These are phyloP conservation scores for Mellilla xanthometata DNA, from an alignment of 2,888 invertebrate species.

Conservation along the genomic window DNA sequence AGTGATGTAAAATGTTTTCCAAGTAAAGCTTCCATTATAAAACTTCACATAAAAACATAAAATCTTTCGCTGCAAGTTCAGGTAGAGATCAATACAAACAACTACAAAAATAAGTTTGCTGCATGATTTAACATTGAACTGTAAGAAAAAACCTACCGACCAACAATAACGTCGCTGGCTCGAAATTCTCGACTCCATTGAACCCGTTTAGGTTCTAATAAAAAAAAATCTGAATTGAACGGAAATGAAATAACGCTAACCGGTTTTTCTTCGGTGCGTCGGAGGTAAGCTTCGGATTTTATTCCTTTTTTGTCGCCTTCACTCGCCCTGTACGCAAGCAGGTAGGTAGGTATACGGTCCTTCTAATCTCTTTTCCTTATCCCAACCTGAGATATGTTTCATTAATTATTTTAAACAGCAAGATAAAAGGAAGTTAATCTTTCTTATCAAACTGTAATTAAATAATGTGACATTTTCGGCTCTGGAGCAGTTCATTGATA, in stretches of 20 bases:
- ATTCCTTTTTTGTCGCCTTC: slow-evolving; percentile 55
- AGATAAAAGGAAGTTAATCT: slow-evolving; percentile 6
- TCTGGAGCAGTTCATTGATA: slow-evolving; percentile 7
- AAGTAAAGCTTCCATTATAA: too few relatives aligned
- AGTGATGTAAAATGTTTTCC: too few relatives aligned
- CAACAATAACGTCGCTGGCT: slow-evolving; percentile 25
- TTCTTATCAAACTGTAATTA: slow-evolving; percentile 10
- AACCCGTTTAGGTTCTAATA: slow-evolving; percentile 70
- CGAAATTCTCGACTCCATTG: slow-evolving; percentile 54
- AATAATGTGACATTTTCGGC: neutral
- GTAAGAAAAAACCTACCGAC: slow-evolving; percentile 24
- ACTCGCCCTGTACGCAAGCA: slow-evolving; percentile 35
- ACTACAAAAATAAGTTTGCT: slow-evolving; percentile 12
- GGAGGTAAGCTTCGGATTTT: slow-evolving; percentile 52
- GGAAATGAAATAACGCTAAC: slow-evolving; percentile 79
- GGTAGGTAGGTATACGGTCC: slow-evolving; percentile 34
- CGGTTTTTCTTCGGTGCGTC: slow-evolving; percentile 67
- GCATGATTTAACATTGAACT: slow-evolving; percentile 18
- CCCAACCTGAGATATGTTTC: slow-evolving; percentile 7
- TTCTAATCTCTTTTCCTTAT: slow-evolving; percentile 24
- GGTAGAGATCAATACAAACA: neutral
- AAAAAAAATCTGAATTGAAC: slow-evolving; percentile 76
- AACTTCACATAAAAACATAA: too few relatives aligned
- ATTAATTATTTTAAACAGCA: slow-evolving; percentile 13
- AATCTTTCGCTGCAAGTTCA: slow-evolving; percentile 5